phyloP scores from a whole-genome alignment of 1,140 invertebrate species.

The Bradynema listronoti region DNA sequence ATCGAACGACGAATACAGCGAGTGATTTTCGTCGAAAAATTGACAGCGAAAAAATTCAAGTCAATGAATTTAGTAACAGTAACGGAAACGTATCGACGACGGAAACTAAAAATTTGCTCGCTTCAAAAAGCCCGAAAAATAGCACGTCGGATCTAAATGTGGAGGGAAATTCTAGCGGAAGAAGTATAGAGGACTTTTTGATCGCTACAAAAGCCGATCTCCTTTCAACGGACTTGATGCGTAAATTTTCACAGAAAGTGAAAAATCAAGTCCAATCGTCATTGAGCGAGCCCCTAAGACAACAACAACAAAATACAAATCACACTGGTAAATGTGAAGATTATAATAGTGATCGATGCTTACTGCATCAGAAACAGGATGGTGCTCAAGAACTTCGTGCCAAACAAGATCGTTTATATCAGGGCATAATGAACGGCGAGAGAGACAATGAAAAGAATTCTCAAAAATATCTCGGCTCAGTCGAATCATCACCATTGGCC shows the following conservation, averaged over 20 bases:
- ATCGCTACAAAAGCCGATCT: neutral
- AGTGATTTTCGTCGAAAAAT: too few relatives aligned
- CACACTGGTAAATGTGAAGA: neutral
- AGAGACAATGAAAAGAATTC: too few relatives aligned
- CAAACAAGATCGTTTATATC: neutral
- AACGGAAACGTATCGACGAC: too few relatives aligned
- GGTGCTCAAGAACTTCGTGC: slow-evolving; percentile 2
- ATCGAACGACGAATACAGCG: too few relatives aligned
- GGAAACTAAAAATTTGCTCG: too few relatives aligned
- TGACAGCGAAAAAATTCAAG: too few relatives aligned
- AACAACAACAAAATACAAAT: slow-evolving; percentile 6
- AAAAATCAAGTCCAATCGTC: slow-evolving; percentile 39
- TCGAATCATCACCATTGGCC: slow-evolving; percentile 4
- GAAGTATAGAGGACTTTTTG: slow-evolving; percentile 10
- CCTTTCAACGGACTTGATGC: slow-evolving; percentile 20
- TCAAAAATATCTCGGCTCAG: too few relatives aligned
- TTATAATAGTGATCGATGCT: slow-evolving; percentile 6
- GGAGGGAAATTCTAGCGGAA: neutral
- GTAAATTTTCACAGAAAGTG: slow-evolving; percentile 27
- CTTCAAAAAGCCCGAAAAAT: too few relatives aligned
- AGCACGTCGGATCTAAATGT: slow-evolving; percentile 5
- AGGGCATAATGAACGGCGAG: neutral
- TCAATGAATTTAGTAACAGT: too few relatives aligned
- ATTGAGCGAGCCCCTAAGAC: slow-evolving; percentile 33
- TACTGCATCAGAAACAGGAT: neutral